Evolutionary conservation across 2,888 invertebrate species (phyloP), one percentile per base, ranked within the genome.

Genomic region (Protodeltote pygarga): DNA sequence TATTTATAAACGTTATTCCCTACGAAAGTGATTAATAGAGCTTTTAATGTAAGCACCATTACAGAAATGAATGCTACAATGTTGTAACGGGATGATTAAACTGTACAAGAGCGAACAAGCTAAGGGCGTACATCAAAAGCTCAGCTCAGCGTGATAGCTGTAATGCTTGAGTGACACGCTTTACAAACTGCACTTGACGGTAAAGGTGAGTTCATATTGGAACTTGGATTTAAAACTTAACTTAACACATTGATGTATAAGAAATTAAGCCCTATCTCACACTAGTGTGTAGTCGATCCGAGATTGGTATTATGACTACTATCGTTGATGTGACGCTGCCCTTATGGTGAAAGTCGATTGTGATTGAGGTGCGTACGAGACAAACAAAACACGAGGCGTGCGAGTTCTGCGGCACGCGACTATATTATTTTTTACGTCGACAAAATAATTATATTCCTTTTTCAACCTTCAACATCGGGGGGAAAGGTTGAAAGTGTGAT

Each of bases 281-380:
- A 44, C 50, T 45, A 50, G 42, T 50, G 29, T 34, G n/a, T 33
- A 38, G 35, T 32, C 15, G 38, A 24, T 11, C 29, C 17, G 35
- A 53, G 45, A 62, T 53, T 39, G 46, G 41, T 29, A 57, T 61
- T 52, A 33, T 47, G 34, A 63, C 55, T n/a, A n/a, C n/a, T 42
- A 48, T 47, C 50, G 45, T 47, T 52, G 48, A 75, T 79, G 75
- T 79, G 79, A 72, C 72, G 73, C 69, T 75, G 84, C 84, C 87
- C 85, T 86, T 85, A 82, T 67, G 85, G 88, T 85, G 88, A 89
- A 89, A 89, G 88, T 88, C 73, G 81, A 80, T 82, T 83, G 80
- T 83, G 79, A 82, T 79, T 75, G 79, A 83, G 80, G 78, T 78
- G 75, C 76, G 74, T 77, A 73, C 74, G 76, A 72, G 70, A 81